Percentiles rank a stretch among this genome's conserved stretches.
Conservation (phyloP, 2,888 invertebrate species). For the Nymphalis c-album region DNA sequence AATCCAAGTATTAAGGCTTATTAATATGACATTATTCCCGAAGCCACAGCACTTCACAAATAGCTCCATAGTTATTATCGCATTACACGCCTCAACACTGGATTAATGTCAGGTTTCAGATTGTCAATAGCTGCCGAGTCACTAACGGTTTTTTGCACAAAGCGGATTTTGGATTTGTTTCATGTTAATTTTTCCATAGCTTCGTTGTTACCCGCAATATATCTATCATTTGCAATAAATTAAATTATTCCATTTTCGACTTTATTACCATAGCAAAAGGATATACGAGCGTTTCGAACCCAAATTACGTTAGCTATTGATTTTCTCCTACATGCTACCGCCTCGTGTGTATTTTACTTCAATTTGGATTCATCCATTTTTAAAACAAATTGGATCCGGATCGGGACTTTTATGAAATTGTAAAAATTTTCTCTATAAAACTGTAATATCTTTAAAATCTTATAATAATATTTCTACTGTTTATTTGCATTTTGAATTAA, state of each 20-base stretch:
- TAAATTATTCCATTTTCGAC: conserved; percentile 31
- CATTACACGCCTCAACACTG: conserved; percentile 28
- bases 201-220: conserved; percentile 20
- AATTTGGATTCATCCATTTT: conserved; percentile 45
- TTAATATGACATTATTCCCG: conserved; percentile 20
- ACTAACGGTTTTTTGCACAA: conserved; percentile 37
- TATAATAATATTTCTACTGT: conserved; percentile 3
- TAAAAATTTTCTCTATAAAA: conserved; percentile 40
- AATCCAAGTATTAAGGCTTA: conserved; percentile 8
- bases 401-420: conserved; percentile 41
- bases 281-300: conserved; percentile 22
- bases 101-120: conserved; percentile 35
- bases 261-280: conserved; percentile 32
- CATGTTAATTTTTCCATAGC: conserved; percentile 43
- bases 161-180: conserved; percentile 44
- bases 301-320: conserved; percentile 33
- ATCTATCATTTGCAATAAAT: conserved; percentile 26
- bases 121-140: conserved; percentile 40
- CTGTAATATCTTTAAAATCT: conserved; percentile 29
- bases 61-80: conserved; percentile 29
- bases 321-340: conserved; percentile 32
- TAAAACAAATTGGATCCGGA: conserved; percentile 45
- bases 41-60: conserved; percentile 23
- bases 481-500: background rate
- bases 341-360: conserved; percentile 41